These are phyloP conservation scores for Reticulitermes speratus DNA, from an alignment of 1,140 invertebrate species.

Conservation along the genomic window DNA sequence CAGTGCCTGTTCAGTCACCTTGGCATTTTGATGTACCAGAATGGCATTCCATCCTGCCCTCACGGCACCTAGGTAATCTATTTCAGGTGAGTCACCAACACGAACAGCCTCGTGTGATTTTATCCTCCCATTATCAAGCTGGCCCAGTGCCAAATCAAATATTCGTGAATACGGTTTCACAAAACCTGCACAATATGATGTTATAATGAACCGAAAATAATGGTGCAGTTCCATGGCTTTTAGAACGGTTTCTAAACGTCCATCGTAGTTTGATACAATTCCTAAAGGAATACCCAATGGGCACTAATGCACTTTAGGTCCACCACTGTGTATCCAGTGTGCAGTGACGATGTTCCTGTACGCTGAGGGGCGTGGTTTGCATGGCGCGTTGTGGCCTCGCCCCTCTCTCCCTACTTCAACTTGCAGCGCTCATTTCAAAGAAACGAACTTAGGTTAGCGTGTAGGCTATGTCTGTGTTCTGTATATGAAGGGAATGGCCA, in stretches of 20 bases:
- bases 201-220: constrained; percentile 78
- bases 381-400: too few relatives aligned
- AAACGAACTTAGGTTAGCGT: too few relatives aligned
- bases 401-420: too few relatives aligned
- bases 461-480: too few relatives aligned
- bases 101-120: constrained; percentile 68
- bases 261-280: constrained; percentile 87
- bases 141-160: constrained; percentile 66
- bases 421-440: too few relatives aligned
- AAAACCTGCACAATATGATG: constrained; percentile 69
- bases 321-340: too few relatives aligned
- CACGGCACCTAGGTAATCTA: constrained; percentile 77
- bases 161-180: constrained; percentile 75
- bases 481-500: too few relatives aligned
- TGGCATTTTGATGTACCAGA: constrained; percentile 53
- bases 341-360: too few relatives aligned
- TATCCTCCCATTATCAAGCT: constrained; percentile 46
- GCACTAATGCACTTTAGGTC: too few relatives aligned
- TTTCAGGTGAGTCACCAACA: constrained; percentile 72
- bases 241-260: constrained; percentile 69
- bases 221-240: constrained; percentile 59
- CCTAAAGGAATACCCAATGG: constrained; percentile 63
- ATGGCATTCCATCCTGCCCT: constrained; percentile 73
- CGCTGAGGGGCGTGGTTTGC: too few relatives aligned
- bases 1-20: neutral